A percentile compares a stretch with the other conserved stretches of the same genome.
Evolutionary conservation across 2,888 invertebrate species (phyloP).

Genomic region (Drosophila neonasuta): DNA sequence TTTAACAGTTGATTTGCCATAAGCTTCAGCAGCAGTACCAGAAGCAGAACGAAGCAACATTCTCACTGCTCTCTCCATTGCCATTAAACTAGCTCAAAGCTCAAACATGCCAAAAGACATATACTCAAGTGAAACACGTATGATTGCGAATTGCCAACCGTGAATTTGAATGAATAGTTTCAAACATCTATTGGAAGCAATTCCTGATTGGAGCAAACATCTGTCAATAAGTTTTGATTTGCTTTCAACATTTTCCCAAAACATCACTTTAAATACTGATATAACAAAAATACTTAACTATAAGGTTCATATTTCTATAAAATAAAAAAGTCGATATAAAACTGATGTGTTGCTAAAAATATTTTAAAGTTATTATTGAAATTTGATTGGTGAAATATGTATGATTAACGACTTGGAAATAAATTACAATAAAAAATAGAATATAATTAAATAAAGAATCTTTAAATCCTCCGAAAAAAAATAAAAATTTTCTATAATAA

Average conservation of each 20-base stretch:
- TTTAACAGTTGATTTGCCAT: conserved; percentile 60
- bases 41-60: conserved; percentile 1
- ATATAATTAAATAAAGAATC: too few species aligned
- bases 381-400: too few species aligned
- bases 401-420: too few species aligned
- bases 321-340: too few species aligned
- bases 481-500: too few species aligned
- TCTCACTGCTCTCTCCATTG: not conserved
- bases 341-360: too few species aligned
- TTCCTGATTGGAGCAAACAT: not conserved
- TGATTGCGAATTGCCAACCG: not conserved
- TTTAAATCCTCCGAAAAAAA: too few species aligned
- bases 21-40: conserved; percentile 12
- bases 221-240: not conserved
- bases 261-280: too few species aligned
- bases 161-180: not conserved
- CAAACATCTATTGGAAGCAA: conserved; percentile 3
- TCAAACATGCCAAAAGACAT: conserved; percentile 1
- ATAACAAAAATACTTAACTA: too few species aligned
- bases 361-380: too few species aligned
- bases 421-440: too few species aligned
- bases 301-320: too few species aligned
- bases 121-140: not conserved
- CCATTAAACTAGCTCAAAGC: conserved; percentile 7
- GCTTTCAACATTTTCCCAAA: not conserved